Percentiles rank a stretch among this genome's conserved stretches.
Conservation (phyloP, 2,113 vertebrate genomes). For the Pelvicachromis taeniatus region DNA sequence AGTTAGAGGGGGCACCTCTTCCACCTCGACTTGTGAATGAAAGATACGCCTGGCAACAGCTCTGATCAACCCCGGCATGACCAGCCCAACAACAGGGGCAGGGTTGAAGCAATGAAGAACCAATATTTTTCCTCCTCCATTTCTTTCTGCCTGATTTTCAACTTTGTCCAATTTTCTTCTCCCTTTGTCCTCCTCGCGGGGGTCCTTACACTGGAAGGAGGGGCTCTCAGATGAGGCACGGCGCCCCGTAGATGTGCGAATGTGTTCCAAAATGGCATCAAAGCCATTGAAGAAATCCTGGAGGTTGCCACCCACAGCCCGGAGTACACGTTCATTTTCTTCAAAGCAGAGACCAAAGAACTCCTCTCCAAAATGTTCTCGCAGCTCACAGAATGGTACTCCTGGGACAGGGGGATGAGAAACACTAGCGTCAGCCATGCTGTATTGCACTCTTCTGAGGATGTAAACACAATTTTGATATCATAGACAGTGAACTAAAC, state of each 20-base stretch:
- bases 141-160: conserved; percentile 39
- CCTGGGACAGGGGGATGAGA: conserved; percentile 65
- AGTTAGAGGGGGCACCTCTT: conserved; percentile 81
- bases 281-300: conserved; percentile 99
- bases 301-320: conserved; percentile 90
- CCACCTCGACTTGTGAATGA: conserved; percentile 84
- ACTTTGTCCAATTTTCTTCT: conserved; percentile 57
- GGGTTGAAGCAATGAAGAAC: conserved; percentile 95
- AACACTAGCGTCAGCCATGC: not conserved
- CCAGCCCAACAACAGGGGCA: conserved; percentile 86
- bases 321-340: conserved; percentile 93
- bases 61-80: conserved; percentile 92
- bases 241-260: conserved; percentile 92
- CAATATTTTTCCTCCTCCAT: conserved; percentile 75
- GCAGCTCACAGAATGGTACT: conserved; percentile 88
- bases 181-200: conserved; percentile 70
- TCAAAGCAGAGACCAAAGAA: conserved; percentile 95
- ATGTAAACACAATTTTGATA: not conserved
- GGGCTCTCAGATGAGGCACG: conserved; percentile 89
- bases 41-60: conserved; percentile 92
- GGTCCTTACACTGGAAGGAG: conserved; percentile 97
- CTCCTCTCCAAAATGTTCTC: conserved; percentile 92
- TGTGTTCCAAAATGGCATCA: conserved; percentile 94
- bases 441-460: not conserved
- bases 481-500: not conserved